Percentiles rank a stretch among this genome's conserved stretches.
These are phyloP conservation scores for Acleris laterana DNA, from an alignment of 2,888 invertebrate genomes.

Conservation along the genomic window DNA sequence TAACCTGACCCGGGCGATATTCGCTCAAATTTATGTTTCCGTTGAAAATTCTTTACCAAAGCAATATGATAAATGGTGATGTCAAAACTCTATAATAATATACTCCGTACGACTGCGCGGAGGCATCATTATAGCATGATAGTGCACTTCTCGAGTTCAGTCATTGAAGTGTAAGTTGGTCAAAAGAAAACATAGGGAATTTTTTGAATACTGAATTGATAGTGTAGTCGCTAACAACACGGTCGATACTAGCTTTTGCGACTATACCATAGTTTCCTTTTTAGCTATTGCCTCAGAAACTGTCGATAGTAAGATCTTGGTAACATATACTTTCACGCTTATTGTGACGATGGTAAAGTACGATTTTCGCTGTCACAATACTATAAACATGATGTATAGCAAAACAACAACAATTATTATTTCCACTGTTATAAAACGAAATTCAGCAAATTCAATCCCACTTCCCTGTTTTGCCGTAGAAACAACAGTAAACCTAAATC, in stretches of 20 bases:
- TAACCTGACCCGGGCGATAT: background rate
- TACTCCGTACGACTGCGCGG: constrained; percentile 22
- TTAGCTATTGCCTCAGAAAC: too few relatives aligned
- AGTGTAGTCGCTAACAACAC: background rate
- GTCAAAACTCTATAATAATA: constrained; percentile 1
- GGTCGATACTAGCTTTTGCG: too few relatives aligned
- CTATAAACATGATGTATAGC: too few relatives aligned
- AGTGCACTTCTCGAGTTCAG: constrained; percentile 40
- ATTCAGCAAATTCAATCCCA: constrained; percentile 4
- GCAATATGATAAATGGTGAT: constrained; percentile 22
- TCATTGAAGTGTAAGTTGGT: constrained; percentile 54
- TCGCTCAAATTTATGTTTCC: background rate
- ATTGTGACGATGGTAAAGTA: too few relatives aligned
- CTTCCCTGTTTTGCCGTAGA: background rate
- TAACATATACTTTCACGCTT: too few relatives aligned
- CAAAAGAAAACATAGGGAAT: constrained; percentile 18
- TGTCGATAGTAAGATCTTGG: too few relatives aligned
- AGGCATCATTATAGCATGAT: constrained; percentile 53
- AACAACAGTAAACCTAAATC: constrained; percentile 16
- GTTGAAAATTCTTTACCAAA: background rate
- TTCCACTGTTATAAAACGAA: too few relatives aligned
- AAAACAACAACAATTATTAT: too few relatives aligned
- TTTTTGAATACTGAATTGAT: background rate
- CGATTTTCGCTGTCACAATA: too few relatives aligned
- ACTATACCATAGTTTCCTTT: too few relatives aligned